Evolutionary conservation across 2,113 vertebrate species (phyloP), one percentile per base, ranked within the genome.

Genomic region (Gila orcuttii): DNA sequence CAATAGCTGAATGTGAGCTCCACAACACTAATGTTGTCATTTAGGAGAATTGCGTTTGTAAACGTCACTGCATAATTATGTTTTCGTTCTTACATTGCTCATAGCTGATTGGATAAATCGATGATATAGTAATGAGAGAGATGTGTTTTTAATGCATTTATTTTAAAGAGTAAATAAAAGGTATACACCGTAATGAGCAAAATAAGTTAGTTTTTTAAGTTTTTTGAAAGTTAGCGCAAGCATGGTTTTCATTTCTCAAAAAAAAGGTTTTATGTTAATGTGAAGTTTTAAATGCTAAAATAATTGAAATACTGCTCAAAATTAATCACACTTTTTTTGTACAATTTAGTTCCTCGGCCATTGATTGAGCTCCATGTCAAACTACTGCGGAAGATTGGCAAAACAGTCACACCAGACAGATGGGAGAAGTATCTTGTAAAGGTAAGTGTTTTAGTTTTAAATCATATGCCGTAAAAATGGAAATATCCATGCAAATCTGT

Each of bases 371-470:
- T 99, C 85, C 98, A 99, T 74, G 94, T 99, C 92, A 99, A 99
- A 94, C 93, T 99, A 89, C 97, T 99, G 93, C 96, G 98, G 89
- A 99, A 99, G 91, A 96, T 99, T 89, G 97, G 98, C 25, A 98
- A 97, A 92, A 96, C 96, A 31, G 98, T 99, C 88, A 96, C 97
- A 0, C 94, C 96, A 71, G 98, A 99, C 85, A 96, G 96, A 95
- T 99, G 98, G 98, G 98, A 99, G 91, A 99, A 99, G 92, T 98
- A 99, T 92, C 95, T 99, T 89, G 95, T 97, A 84, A 99, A 97
- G 97, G 98, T 99, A 95, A 94, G 90, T 52, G 68, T 47, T 3
- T 19, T 17, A 47, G 0, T 50, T 23, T 69, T 52, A 82, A 42
- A 64, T 79, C 31, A 31, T 45, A 2, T 50, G 15, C 6, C 4